Evolutionary conservation across 2,888 invertebrate genomes (phyloP), one percentile per base, ranked within the genome.

Genomic region (Drosophila multiciliata): DNA sequence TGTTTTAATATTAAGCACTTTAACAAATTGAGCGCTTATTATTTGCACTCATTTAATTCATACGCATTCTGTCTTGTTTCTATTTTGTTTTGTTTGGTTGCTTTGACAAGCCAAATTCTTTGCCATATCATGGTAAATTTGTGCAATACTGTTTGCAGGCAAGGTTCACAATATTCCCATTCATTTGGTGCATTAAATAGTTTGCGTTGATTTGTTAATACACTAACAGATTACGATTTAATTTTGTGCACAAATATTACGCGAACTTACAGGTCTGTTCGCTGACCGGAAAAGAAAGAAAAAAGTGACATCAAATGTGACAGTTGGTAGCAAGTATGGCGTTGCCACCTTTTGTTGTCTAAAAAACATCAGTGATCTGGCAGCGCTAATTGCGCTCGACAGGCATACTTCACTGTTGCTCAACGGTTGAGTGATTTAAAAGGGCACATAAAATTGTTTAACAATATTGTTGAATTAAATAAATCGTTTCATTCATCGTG

Each of bases 261-360:
- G 82, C 83, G 83, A 79, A 93, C 93, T 92, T 91, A 92, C 92
- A 91, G 90, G 91, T 92, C 86, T 91, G 90, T 91, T 91, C 87
- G 92, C 86, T 90, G 92, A 93, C 92, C 92, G 93, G 92, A 92
- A 91, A 89, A 91, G 92, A 91, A 90, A 83, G 92, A 92, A 88
- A 80, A 86, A 83, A 85, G 55, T 89, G 92, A 87, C 90, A 91
- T 80, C 78, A 83, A 72, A 63, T 52, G 73, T 76, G 65, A 81
- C 78, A 82, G 52, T 65, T 90, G 88, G 80, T 83, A 69, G 65
- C 36, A 32, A 42, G 8, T 1, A 3, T 5, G 23, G 67, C 17
- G 72, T 66, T 77, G 78, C 82, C 84, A 82, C 59, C 7, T 9
- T 12, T 11, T 0, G 20, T 11, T n/a, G 40, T 26, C 49, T 29